Evolutionary conservation across 2,797 vertebrate genomes (phyloP).

Genomic region (Bradypodion ventrale): DNA sequence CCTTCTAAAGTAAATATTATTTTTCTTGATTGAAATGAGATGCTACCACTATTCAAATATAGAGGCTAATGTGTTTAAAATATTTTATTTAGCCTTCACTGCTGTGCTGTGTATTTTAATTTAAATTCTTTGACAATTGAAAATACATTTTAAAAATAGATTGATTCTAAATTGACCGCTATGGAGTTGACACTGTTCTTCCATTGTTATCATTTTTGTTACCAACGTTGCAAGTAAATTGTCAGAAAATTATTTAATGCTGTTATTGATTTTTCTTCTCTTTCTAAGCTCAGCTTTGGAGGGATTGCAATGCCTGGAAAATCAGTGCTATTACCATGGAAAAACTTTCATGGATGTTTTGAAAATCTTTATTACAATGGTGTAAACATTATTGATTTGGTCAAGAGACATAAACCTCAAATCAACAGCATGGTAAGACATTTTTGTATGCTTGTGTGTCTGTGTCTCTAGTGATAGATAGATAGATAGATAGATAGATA

Average conservation of each 20-base stretch:
- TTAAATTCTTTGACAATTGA: not conserved
- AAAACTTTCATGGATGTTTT: constrained; percentile 89
- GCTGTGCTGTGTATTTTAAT: constrained; percentile 7
- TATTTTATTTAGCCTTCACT: not conserved
- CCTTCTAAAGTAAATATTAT: not conserved
- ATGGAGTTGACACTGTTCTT: constrained; percentile 11
- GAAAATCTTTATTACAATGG: constrained; percentile 91
- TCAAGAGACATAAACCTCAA: constrained; percentile 78
- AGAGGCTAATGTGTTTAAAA: not conserved
- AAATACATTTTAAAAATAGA: constrained; percentile 13
- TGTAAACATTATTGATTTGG: constrained; percentile 83
- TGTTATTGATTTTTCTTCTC: constrained; percentile 79
- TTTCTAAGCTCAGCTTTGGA: constrained; percentile 92
- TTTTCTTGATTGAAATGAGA: not conserved
- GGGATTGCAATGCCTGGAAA: constrained; percentile 79
- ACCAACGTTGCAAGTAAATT: constrained; percentile 43
- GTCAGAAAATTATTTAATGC: constrained; percentile 73
- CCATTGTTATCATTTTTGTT: constrained; percentile 35
- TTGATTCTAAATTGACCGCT: not conserved
- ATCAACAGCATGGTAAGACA: constrained; percentile 82
- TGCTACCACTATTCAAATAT: not conserved
- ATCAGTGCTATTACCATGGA: constrained; percentile 73
- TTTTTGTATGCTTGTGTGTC: not conserved
- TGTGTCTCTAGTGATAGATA: too few relatives aligned
- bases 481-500: too few relatives aligned